Evolutionary conservation across 2,113 vertebrate genomes (phyloP).

Genomic region (Scophthalmus maximus): DNA sequence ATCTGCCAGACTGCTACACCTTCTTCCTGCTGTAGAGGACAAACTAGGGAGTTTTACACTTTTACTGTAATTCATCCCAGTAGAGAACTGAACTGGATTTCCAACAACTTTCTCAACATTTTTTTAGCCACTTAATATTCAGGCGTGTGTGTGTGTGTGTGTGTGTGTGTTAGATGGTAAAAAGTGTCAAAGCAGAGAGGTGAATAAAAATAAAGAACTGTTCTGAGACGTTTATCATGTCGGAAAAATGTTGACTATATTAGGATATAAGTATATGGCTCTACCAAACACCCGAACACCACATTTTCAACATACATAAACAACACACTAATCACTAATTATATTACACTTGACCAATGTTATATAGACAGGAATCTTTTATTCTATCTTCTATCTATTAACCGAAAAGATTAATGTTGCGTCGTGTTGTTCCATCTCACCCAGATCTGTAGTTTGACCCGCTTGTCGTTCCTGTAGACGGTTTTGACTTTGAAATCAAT

Average conservation of each 20-base stretch:
- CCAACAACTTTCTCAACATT: slow-evolving; percentile 27
- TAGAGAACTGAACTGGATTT: slow-evolving; percentile 36
- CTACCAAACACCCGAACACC: no score
- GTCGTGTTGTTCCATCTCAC: slow-evolving; percentile 74
- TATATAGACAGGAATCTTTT: no score
- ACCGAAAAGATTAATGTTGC: not conserved
- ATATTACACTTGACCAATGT: not conserved
- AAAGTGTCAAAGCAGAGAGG: not conserved
- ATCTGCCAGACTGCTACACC: slow-evolving; percentile 10
- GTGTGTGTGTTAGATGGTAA: not conserved
- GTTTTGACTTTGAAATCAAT: slow-evolving; percentile 96
- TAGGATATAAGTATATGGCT: no score
- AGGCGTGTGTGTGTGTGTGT: slow-evolving; percentile 37
- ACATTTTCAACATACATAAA: no score
- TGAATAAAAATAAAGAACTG: slow-evolving; percentile 2
- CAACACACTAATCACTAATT: no score
- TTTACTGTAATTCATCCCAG: slow-evolving; percentile 26
- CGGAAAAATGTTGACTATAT: no score
- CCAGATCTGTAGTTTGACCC: slow-evolving; percentile 95
- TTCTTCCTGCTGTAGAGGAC: slow-evolving; percentile 27
- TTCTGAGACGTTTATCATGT: not conserved
- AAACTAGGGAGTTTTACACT: no score
- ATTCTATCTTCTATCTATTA: no score
- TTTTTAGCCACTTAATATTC: slow-evolving; percentile 44
- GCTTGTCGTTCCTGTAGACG: slow-evolving; percentile 88